phyloP scores from a whole-genome alignment of 1,140 invertebrate genomes.

The Zaprionus lachaisei region DNA sequence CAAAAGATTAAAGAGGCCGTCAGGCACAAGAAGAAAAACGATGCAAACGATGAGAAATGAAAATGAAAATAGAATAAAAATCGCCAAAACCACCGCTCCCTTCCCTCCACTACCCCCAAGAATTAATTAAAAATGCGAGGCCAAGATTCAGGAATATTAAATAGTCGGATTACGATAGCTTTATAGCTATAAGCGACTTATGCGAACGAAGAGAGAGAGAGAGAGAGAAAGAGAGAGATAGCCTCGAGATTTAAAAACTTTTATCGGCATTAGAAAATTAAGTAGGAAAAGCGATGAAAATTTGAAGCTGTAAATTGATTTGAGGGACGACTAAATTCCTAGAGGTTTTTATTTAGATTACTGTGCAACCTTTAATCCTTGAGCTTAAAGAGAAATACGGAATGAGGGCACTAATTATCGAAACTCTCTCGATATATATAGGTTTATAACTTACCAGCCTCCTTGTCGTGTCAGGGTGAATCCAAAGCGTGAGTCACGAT shows the following conservation, averaged over 20 bases:
- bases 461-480: conserved; percentile 97
- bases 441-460: conserved; percentile 92
- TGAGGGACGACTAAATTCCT: neutral
- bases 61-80: conserved; percentile 2
- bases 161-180: conserved; percentile 11
- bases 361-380: neutral
- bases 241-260: neutral
- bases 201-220: neutral
- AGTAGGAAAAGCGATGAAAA: neutral
- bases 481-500: conserved; percentile 96
- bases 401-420: neutral
- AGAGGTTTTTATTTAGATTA: neutral
- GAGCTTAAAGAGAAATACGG: too few relatives aligned
- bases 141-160: conserved; percentile 17
- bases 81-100: neutral
- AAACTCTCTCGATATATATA: neutral
- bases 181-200: conserved; percentile 3
- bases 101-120: neutral
- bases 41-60: neutral
- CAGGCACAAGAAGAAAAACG: neutral
- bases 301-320: neutral
- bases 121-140: conserved; percentile 37
- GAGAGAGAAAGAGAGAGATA: neutral
- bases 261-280: neutral
- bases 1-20: conserved; percentile 39